phyloP scores from a whole-genome alignment of 2,888 invertebrate genomes.

The Punctoribates punctum region DNA sequence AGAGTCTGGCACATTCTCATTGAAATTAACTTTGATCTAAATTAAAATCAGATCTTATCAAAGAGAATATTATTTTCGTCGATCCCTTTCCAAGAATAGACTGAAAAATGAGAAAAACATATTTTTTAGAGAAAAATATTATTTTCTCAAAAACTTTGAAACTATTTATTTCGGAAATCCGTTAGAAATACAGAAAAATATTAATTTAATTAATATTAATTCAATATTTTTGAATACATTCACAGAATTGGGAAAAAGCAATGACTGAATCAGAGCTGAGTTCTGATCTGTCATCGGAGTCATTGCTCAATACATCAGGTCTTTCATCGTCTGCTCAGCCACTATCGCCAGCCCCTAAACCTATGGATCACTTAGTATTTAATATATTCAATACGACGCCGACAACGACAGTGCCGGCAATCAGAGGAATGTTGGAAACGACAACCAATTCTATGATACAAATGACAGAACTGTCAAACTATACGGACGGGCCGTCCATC shows the following conservation, averaged over 20 bases:
- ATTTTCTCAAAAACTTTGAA: too few species aligned
- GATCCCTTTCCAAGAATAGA: too few species aligned
- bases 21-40: too few species aligned
- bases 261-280: not conserved
- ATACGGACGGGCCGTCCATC: not conserved
- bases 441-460: not conserved
- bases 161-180: too few species aligned
- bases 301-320: conserved; percentile 2
- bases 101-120: too few species aligned
- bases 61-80: too few species aligned
- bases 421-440: not conserved
- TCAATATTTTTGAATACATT: too few species aligned
- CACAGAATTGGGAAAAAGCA: not conserved
- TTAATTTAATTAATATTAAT: too few species aligned
- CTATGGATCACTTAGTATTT: conserved; percentile 5
- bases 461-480: not conserved
- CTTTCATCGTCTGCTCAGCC: not conserved
- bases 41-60: too few species aligned
- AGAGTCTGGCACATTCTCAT: too few species aligned
- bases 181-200: too few species aligned
- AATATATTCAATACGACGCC: conserved; percentile 12
- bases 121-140: too few species aligned
- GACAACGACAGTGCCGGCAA: not conserved
- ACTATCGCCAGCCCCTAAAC: not conserved
- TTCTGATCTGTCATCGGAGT: not conserved